These are phyloP conservation scores for Antechinus stuartii DNA, from an alignment of 2,113 vertebrate genomes.

Conservation along the genomic window DNA sequence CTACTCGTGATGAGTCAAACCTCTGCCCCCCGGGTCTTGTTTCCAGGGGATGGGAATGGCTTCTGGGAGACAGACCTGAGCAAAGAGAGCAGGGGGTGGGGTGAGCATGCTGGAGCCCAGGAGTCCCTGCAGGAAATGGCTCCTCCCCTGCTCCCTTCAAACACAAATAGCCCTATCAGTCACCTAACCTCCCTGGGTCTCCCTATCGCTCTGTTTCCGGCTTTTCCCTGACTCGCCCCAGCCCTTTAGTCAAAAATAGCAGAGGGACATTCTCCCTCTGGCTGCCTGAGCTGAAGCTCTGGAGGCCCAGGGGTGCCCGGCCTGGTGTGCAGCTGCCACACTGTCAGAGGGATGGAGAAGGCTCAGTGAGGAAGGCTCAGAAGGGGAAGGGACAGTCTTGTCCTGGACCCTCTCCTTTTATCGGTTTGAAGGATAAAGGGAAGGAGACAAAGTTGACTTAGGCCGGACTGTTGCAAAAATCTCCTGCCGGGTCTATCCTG, in stretches of 20 bases:
- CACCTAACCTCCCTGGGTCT: not conserved
- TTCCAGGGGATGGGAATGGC: too few relatives aligned
- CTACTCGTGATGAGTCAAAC: not conserved
- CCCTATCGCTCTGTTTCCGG: not conserved
- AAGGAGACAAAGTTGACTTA: not conserved
- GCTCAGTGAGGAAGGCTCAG: not conserved
- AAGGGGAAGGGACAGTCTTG: too few relatives aligned
- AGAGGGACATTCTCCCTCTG: not conserved
- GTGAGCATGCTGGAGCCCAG: not conserved
- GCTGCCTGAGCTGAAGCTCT: not conserved
- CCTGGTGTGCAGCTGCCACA: not conserved
- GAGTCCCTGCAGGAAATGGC: not conserved
- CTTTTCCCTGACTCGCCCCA: not conserved
- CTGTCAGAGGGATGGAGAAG: not conserved
- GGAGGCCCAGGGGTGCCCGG: not conserved
- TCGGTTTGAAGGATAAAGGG: not conserved
- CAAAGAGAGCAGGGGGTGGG: not conserved
- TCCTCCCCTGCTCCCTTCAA: not conserved
- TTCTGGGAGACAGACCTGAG: not conserved
- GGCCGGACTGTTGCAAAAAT: too few relatives aligned
- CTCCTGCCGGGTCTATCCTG: not conserved
- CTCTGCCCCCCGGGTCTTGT: not conserved
- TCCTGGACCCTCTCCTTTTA: not conserved
- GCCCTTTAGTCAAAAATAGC: not conserved
- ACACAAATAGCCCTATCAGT: not conserved